Conservation (phyloP, 2,888 invertebrate species). For the Cheilosia vernalis region DNA sequence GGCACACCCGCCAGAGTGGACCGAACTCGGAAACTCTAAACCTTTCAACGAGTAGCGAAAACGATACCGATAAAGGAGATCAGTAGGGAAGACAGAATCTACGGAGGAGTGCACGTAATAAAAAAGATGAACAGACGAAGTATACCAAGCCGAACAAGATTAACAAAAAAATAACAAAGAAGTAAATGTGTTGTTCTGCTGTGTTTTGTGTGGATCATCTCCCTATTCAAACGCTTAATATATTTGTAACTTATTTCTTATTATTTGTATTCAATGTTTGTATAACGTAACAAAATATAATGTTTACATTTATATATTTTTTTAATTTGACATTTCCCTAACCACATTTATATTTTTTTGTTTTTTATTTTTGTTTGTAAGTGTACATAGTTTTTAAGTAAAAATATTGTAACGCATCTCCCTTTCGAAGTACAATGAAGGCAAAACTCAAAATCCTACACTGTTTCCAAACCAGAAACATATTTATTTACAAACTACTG, state of each 20-base stretch:
- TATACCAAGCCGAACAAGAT: conserved; percentile 12
- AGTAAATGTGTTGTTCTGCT: conserved; percentile 29
- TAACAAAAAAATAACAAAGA: conserved; percentile 15
- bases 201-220: conserved; percentile 43
- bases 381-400: conserved; percentile 66
- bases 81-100: conserved; percentile 67
- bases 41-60: conserved; percentile 81
- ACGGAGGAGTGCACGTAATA: conserved; percentile 54
- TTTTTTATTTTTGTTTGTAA: conserved; percentile 13
- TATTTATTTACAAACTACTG: conserved; percentile 62
- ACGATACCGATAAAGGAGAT: conserved; percentile 77
- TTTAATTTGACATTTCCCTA: conserved; percentile 38
- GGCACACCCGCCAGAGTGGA: conserved; percentile 84
- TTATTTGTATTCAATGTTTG: conserved; percentile 59
- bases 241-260: conserved; percentile 70
- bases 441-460: conserved; percentile 1
- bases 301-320: conserved; percentile 20
- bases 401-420: conserved; percentile 30
- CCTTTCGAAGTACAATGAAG: neutral
- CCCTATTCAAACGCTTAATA: conserved; percentile 70
- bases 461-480: conserved; percentile 24
- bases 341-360: conserved; percentile 5
- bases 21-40: conserved; percentile 80
- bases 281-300: conserved; percentile 19
- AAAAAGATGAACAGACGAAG: conserved; percentile 30